Evolutionary conservation across 2,888 invertebrate species (phyloP).

Genomic region (Ormyrus thymus): DNA sequence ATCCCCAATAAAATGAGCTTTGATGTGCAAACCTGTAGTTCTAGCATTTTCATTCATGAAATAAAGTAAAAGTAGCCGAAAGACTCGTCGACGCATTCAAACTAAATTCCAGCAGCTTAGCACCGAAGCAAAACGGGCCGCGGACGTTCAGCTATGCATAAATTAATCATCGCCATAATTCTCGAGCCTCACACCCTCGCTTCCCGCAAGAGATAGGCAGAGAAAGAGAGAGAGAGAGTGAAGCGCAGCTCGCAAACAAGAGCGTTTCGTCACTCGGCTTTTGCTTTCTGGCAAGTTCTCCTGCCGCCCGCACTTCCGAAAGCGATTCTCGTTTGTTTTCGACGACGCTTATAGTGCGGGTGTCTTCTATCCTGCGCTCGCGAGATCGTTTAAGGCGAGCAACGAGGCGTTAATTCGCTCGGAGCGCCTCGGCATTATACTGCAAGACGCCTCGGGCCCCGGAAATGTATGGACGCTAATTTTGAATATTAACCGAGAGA

Average conservation of each 20-base stretch:
- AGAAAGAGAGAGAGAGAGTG: too few species aligned
- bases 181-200: constrained; percentile 19
- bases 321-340: constrained; percentile 36
- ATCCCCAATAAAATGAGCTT: too few species aligned
- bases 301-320: constrained; percentile 3
- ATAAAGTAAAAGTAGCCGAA: too few species aligned
- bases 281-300: background rate
- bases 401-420: constrained; percentile 37
- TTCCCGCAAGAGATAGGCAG: background rate
- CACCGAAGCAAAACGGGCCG: too few species aligned
- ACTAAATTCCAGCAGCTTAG: too few species aligned
- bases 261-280: constrained; percentile 34
- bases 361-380: background rate
- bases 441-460: too few species aligned
- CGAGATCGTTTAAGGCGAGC: constrained; percentile 20
- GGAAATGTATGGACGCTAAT: too few species aligned
- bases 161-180: constrained; percentile 46
- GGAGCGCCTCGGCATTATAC: background rate
- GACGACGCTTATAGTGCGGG: constrained; percentile 20
- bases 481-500: too few species aligned
- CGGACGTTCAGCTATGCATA: constrained; percentile 26
- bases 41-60: too few species aligned
- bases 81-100: too few species aligned
- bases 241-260: constrained; percentile 39
- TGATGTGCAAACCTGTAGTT: too few species aligned